A percentile compares a stretch with the other conserved stretches of the same genome.
These are phyloP conservation scores for Fregetta grallaria DNA, from an alignment of 2,113 vertebrate genomes.

Conservation along the genomic window DNA sequence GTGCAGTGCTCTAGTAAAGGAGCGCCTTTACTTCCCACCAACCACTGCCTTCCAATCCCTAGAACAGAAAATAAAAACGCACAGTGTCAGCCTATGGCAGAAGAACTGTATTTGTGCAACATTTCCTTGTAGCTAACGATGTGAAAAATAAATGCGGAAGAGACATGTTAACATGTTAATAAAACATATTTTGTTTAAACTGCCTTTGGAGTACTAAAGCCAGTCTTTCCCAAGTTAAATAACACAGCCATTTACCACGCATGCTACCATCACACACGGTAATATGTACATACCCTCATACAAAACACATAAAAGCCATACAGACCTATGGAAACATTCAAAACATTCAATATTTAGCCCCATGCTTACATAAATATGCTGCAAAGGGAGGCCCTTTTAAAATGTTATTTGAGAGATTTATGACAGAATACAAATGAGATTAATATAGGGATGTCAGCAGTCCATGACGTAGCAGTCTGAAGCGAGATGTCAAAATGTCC, in stretches of 20 bases:
- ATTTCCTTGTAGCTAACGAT: neutral
- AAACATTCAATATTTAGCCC: neutral
- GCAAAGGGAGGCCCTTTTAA: neutral
- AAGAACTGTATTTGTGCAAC: neutral
- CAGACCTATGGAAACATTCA: neutral
- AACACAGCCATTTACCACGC: accelerated
- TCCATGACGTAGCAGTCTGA: slow-evolving; percentile 32
- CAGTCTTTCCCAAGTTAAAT: neutral
- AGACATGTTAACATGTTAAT: neutral
- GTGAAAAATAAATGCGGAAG: neutral
- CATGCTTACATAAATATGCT: neutral
- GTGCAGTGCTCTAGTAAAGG: neutral
- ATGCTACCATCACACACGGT: neutral
- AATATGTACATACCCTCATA: neutral
- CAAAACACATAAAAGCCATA: neutral
- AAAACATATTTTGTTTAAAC: neutral
- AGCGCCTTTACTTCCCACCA: neutral
- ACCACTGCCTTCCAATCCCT: neutral
- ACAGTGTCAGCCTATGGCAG: neutral
- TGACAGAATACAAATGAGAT: slow-evolving; percentile 50
- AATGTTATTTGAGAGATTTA: slow-evolving; percentile 1
- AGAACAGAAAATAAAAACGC: neutral
- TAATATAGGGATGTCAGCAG: slow-evolving; percentile 64
- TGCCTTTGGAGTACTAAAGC: neutral
- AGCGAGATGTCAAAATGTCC: slow-evolving; percentile 54